These are phyloP conservation scores for Troides aeacus DNA, from an alignment of 2,888 invertebrate species.

Conservation along the genomic window DNA sequence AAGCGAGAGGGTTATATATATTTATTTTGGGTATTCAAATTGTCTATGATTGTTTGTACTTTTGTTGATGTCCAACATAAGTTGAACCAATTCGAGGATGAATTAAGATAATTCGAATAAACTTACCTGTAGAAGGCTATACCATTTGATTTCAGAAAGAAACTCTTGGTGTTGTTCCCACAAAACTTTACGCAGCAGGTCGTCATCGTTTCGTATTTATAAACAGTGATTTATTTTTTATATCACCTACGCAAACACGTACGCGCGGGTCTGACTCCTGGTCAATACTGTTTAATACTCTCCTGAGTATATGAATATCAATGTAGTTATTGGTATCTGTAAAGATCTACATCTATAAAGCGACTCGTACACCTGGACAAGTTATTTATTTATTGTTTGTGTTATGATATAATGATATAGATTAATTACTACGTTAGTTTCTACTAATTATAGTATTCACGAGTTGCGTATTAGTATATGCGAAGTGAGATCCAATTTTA, in stretches of 20 bases:
- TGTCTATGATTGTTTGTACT: slow-evolving; percentile 1
- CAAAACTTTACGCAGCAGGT: slow-evolving; percentile 7
- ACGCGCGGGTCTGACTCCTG: slow-evolving; percentile 10
- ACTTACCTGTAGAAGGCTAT: neutral
- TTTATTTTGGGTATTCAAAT: neutral
- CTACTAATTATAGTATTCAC: too few species aligned
- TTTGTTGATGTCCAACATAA: neutral
- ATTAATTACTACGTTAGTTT: too few species aligned
- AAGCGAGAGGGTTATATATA: neutral
- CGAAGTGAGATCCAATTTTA: too few species aligned
- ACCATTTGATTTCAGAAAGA: neutral
- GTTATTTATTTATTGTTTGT: neutral
- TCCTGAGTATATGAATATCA: slow-evolving; percentile 5
- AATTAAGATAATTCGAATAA: neutral
- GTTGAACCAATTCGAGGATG: neutral
- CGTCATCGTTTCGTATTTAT: slow-evolving; percentile 3
- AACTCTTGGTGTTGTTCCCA: slow-evolving; percentile 7
- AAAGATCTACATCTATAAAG: neutral
- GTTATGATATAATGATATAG: too few species aligned
- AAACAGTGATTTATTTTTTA: neutral
- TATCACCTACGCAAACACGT: slow-evolving; percentile 3
- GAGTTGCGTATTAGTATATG: too few species aligned
- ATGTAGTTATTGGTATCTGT: neutral
- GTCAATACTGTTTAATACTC: slow-evolving; percentile 9
- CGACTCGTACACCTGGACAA: neutral